phyloP scores from a whole-genome alignment of 2,113 vertebrate genomes.

The Tringa solitaria region DNA sequence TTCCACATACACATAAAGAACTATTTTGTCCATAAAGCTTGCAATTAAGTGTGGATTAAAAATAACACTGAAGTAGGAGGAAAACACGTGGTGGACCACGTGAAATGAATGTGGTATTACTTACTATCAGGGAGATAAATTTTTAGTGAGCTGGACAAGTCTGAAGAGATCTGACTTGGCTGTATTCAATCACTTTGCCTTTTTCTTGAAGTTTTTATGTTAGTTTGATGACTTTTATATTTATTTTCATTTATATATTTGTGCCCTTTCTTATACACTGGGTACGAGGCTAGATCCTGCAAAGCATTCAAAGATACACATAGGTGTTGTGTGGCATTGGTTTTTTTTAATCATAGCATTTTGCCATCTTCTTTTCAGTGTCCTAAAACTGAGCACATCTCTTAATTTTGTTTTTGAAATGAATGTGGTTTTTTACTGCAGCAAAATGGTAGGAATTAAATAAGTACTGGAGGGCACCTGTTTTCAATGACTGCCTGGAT shows the following conservation, averaged over 20 bases:
- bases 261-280: background rate
- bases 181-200: background rate
- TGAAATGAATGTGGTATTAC: background rate
- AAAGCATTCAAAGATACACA: background rate
- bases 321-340: background rate
- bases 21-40: background rate
- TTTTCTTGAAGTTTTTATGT: background rate
- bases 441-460: background rate
- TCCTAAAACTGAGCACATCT: background rate
- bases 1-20: background rate
- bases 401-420: background rate
- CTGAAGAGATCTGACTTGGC: background rate
- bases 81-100: background rate
- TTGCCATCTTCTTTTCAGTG: background rate
- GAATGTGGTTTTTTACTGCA: background rate
- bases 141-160: background rate
- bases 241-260: background rate
- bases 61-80: background rate
- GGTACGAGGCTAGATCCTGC: background rate
- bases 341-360: background rate
- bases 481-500: background rate
- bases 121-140: background rate
- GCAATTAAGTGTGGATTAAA: background rate
- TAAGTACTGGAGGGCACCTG: background rate
- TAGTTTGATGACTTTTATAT: background rate